Evolutionary conservation across 2,888 invertebrate species (phyloP), one percentile per base, ranked within the genome.

Genomic region (Leptarthrus brevirostris): DNA sequence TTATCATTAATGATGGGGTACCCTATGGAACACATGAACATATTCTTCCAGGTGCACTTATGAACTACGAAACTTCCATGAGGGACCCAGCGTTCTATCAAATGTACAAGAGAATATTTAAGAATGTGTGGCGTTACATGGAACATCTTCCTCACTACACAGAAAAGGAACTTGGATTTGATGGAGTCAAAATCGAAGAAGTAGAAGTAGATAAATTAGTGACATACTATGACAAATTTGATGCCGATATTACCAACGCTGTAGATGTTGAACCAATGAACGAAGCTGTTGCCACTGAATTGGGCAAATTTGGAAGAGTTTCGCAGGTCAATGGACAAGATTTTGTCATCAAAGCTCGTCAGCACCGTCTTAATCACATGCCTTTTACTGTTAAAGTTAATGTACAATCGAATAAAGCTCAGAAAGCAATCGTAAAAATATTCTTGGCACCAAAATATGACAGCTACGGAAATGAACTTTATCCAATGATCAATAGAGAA

Each of bases 11-110:
- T 52, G 83, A 83, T 44, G 83, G 82, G 2, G 80, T 80, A 53
- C 79, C 81, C 3, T 80, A 78, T 22, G 81, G 81, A n/a, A 79
- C 80, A 47, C 77, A 81, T 24, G 79, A 80, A 0, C 80, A 81
- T 64, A 78, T 78, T 4, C 78, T 83, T 30, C 84, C 84, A 5
- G 80, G 80, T 12, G 86, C 88, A 2, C 83, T 92, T 74, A 89
- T 91, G 81, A 86, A 87, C 75, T 90, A 89, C 81, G 88, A 89
- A 78, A 91, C 92, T 10, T 88, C 90, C 56, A 84, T 91, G 61
- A 90, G 92, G 74, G 93, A 93, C 80, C 93, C 93, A 6, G 87
- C 90, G 16, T 92, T 92, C 87, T 93, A 89, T 82, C 88, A 89
- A 79, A 84, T 92, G 58, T 90, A 89, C 81, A 90, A 91, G 82